phyloP scores from a whole-genome alignment of 2,888 invertebrate genomes.

The Hydriomena furcata region DNA sequence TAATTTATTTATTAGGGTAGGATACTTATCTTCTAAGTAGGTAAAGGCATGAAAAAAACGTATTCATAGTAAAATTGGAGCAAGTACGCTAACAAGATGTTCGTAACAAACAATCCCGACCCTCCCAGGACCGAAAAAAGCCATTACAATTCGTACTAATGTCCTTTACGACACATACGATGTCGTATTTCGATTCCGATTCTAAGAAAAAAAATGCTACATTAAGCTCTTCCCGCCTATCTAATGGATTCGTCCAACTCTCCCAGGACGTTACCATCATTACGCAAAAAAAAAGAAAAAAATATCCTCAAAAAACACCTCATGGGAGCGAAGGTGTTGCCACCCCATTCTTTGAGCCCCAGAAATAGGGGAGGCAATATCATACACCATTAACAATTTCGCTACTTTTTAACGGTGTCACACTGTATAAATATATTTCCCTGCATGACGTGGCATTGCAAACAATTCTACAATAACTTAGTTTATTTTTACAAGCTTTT shows the following conservation, averaged over 20 bases:
- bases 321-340: constrained; percentile 80
- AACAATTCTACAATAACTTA: constrained; percentile 17
- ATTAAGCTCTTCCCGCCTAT: constrained; percentile 80
- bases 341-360: constrained; percentile 78
- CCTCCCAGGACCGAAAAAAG: constrained; percentile 43
- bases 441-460: constrained; percentile 30
- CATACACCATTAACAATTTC: constrained; percentile 84
- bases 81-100: constrained; percentile 8
- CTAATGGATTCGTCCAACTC: constrained; percentile 82
- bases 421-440: constrained; percentile 65
- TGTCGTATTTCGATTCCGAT: constrained; percentile 62
- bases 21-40: no score
- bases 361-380: constrained; percentile 83
- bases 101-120: constrained; percentile 25
- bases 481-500: constrained; percentile 11
- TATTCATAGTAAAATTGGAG: no score
- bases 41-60: neutral
- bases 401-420: constrained; percentile 82
- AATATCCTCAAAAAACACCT: constrained; percentile 69
- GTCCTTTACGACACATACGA: constrained; percentile 65
- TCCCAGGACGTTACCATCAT: constrained; percentile 79
- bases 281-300: constrained; percentile 74
- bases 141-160: constrained; percentile 64
- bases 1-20: no score
- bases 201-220: constrained; percentile 67